These are phyloP conservation scores for Electrona antarctica DNA, from an alignment of 2,113 vertebrate genomes.

Conservation along the genomic window DNA sequence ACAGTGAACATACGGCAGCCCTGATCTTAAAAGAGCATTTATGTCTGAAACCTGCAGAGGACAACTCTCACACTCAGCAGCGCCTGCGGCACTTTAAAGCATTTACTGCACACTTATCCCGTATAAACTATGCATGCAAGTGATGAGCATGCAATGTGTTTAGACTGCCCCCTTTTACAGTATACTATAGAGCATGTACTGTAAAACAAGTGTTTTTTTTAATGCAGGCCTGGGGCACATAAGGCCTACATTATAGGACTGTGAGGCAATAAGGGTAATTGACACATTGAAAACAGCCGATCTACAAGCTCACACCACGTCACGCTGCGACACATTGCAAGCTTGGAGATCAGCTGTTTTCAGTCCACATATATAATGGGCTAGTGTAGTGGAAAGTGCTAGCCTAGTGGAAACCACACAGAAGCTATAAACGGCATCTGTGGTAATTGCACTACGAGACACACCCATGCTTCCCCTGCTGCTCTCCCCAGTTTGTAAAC, in stretches of 20 bases:
- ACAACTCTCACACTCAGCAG: constrained; percentile 43
- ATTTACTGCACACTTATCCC: constrained; percentile 18
- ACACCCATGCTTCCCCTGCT: constrained; percentile 52
- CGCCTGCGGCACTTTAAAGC: constrained; percentile 21
- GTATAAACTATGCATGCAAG: neutral
- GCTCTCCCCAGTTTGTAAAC: constrained; percentile 25
- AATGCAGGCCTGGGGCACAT: constrained; percentile 10
- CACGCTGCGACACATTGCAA: no score
- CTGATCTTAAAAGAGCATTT: constrained; percentile 5
- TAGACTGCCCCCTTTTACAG: constrained; percentile 12
- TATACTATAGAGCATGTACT: neutral
- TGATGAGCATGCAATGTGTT: constrained; percentile 3
- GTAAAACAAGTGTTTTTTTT: constrained; percentile 18
- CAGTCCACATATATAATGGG: no score
- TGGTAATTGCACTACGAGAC: constrained; percentile 43
- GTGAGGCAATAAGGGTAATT: constrained; percentile 7
- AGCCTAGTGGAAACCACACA: constrained; percentile 67
- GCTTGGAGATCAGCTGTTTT: no score
- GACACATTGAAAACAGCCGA: no score
- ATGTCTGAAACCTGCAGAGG: constrained; percentile 33
- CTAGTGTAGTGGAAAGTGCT: constrained; percentile 56
- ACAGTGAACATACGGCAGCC: no score
- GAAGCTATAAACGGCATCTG: constrained; percentile 69
- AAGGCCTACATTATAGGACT: constrained; percentile 9
- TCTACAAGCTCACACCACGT: no score